Conservation (phyloP, 2,113 vertebrate genomes). For the Notechis scutatus region DNA sequence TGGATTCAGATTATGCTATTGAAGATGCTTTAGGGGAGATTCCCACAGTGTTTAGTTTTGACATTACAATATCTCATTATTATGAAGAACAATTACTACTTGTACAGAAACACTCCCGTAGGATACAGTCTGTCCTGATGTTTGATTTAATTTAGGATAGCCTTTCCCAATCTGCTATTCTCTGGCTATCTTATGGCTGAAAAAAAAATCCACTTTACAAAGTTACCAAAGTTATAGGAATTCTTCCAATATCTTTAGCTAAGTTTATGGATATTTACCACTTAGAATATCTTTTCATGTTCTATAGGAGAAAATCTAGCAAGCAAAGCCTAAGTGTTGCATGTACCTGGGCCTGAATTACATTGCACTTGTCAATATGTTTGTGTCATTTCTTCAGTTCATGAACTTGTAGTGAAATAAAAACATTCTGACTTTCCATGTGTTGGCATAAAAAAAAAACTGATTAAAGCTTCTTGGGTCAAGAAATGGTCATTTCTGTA, state of each 20-base stretch:
- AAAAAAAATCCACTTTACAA: not conserved
- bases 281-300: not conserved
- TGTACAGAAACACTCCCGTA: not conserved
- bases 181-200: not conserved
- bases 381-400: not conserved
- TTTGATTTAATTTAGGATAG: not conserved
- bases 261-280: conserved; percentile 63
- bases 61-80: not conserved
- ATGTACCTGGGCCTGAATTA: no score
- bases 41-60: not conserved
- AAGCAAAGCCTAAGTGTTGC: not conserved
- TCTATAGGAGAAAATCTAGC: not conserved
- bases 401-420: not conserved
- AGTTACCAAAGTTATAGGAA: conserved; percentile 11
- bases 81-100: not conserved
- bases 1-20: not conserved
- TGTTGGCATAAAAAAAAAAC: not conserved
- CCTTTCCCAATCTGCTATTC: not conserved
- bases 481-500: not conserved
- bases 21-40: not conserved
- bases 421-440: not conserved
- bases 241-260: conserved; percentile 18
- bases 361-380: not conserved
- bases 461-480: not conserved
- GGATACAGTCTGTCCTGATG: not conserved